Conservation (phyloP, 1,140 invertebrate species). For the Leptinotarsa texana region DNA sequence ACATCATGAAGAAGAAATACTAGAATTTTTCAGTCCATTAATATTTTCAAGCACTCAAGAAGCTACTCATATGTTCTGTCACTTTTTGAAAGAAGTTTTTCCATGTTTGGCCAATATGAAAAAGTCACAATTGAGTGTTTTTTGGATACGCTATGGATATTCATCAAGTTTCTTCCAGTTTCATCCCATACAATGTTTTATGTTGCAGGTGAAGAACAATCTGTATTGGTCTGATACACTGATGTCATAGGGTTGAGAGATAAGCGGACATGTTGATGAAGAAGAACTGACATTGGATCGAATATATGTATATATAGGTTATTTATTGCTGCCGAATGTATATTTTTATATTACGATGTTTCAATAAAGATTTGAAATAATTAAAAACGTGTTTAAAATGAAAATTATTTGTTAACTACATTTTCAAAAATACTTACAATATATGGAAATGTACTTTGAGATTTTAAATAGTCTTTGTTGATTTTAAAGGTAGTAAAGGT, state of each 20-base stretch:
- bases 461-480: no score
- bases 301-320: slow-evolving; percentile 9
- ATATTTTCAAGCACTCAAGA: background rate
- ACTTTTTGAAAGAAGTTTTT: background rate
- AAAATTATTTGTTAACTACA: background rate
- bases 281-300: background rate
- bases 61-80: background rate
- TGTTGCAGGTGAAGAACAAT: slow-evolving; percentile 37
- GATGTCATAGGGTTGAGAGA: no score
- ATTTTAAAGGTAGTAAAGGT: no score
- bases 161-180: no score
- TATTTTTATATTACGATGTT: slow-evolving; percentile 12
- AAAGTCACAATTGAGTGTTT: no score
- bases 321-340: background rate
- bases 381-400: background rate
- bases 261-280: background rate
- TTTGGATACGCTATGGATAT: no score
- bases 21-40: no score
- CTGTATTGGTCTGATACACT: slow-evolving; percentile 30
- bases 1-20: no score
- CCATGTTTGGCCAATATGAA: background rate
- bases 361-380: background rate
- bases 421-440: no score
- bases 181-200: background rate
- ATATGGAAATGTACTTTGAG: no score